phyloP scores from a whole-genome alignment of 92 coral and sea anemone species.

The Umimayanthus kanabou region DNA sequence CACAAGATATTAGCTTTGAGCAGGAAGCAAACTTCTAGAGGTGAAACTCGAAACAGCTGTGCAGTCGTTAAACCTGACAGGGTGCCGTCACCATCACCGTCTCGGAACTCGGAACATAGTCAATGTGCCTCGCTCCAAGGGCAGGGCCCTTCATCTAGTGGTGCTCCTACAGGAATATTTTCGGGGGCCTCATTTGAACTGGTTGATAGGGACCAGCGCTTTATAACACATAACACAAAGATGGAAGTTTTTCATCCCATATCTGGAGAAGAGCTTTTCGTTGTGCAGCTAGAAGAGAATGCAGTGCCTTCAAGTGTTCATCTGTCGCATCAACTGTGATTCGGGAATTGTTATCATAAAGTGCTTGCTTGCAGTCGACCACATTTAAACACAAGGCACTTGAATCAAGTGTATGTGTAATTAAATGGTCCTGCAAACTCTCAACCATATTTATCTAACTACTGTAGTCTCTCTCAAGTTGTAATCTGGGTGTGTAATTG shows the following conservation, averaged over 20 bases:
- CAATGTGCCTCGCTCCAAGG: background rate
- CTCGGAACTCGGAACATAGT: background rate
- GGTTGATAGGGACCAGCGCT: constrained; percentile 1
- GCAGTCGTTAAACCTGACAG: background rate
- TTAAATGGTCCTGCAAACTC: too few species aligned
- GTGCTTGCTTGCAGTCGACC: background rate
- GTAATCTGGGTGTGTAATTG: too few species aligned
- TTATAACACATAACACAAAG: constrained; percentile 26
- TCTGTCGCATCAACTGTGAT: constrained; percentile 22
- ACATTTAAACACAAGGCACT: too few species aligned
- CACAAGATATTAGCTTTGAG: constrained; percentile 18
- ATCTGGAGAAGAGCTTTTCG: constrained; percentile 38
- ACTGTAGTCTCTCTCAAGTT: too few species aligned
- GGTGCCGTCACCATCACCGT: background rate
- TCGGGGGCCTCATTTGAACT: constrained; percentile 20
- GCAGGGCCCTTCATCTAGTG: background rate
- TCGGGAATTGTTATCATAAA: background rate
- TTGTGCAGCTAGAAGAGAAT: constrained; percentile 33
- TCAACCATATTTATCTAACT: too few species aligned
- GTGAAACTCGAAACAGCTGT: background rate
- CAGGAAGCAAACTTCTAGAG: background rate
- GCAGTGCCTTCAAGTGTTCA: constrained; percentile 21
- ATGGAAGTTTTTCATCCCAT: constrained; percentile 44
- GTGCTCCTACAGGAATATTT: background rate
- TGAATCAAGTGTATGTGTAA: too few species aligned